Evolutionary conservation across 2,797 vertebrate genomes (phyloP).

Genomic region (Cirrhinus molitorella): DNA sequence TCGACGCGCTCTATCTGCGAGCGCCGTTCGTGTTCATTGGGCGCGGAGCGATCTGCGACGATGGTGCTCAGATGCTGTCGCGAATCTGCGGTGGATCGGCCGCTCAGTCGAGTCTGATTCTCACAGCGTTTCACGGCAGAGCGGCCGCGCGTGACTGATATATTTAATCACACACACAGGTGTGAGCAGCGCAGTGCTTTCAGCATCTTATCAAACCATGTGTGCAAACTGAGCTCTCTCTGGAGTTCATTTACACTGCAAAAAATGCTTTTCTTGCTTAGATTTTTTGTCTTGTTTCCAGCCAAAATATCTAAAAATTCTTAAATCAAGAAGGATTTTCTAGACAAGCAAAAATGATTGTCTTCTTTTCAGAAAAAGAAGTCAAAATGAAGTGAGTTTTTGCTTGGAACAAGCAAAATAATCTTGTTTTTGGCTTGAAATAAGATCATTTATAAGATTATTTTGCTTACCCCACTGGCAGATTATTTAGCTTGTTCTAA

Average conservation of each 20-base stretch:
- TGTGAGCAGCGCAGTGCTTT: not conserved
- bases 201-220: not conserved
- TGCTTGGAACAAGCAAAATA: too few relatives aligned
- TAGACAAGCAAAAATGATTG: too few relatives aligned
- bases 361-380: too few relatives aligned
- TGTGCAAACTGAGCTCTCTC: not conserved
- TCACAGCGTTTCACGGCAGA: not conserved
- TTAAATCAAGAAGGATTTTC: too few relatives aligned
- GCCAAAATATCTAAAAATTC: too few relatives aligned
- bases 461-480: too few relatives aligned
- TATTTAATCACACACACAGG: not conserved
- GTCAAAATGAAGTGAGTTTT: too few relatives aligned
- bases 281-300: too few relatives aligned
- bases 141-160: not conserved
- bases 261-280: too few relatives aligned
- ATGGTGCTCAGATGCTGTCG: not conserved
- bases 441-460: too few relatives aligned
- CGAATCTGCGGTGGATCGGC: not conserved
- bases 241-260: not conserved
- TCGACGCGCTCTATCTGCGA: slow-evolving; percentile 40
- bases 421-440: too few relatives aligned
- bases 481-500: too few relatives aligned
- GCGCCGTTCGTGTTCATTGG: not conserved
- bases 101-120: not conserved
- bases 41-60: not conserved